These are phyloP conservation scores for Propithecus perrieri DNA, from an alignment of 2,797 vertebrate genomes.

Conservation along the genomic window DNA sequence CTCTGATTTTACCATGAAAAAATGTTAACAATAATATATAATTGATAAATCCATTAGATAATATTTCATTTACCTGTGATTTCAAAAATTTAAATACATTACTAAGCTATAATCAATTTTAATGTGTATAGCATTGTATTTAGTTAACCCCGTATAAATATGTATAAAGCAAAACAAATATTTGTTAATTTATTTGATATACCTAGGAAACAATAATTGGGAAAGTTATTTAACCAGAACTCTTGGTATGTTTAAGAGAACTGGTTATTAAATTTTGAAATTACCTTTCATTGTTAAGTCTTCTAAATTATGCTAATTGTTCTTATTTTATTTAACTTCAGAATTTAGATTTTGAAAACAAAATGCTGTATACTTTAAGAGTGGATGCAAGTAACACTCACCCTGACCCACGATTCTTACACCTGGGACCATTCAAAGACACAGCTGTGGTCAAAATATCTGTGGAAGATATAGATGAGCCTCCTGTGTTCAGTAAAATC, in stretches of 20 bases:
- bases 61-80: not conserved
- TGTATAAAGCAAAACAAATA: not conserved
- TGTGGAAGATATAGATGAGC: conserved; percentile 94
- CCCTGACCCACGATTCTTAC: conserved; percentile 92
- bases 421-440: conserved; percentile 95
- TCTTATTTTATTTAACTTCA: conserved; percentile 80
- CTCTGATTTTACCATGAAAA: not conserved
- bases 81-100: not conserved
- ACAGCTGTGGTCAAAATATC: conserved; percentile 92
- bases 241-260: not conserved
- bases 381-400: conserved; percentile 96
- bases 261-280: not conserved
- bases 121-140: not conserved
- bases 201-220: not conserved
- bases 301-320: conserved; percentile 14
- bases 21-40: not conserved
- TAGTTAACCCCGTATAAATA: not conserved
- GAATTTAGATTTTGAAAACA: conserved; percentile 97
- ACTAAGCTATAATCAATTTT: not conserved
- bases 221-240: not conserved
- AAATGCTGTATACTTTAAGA: conserved; percentile 92
- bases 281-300: not conserved
- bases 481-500: conserved; percentile 92
- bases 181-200: not conserved
- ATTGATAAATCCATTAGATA: not conserved